Evolutionary conservation across 2,113 vertebrate genomes (phyloP).

Genomic region (Alexandromys fortis): DNA sequence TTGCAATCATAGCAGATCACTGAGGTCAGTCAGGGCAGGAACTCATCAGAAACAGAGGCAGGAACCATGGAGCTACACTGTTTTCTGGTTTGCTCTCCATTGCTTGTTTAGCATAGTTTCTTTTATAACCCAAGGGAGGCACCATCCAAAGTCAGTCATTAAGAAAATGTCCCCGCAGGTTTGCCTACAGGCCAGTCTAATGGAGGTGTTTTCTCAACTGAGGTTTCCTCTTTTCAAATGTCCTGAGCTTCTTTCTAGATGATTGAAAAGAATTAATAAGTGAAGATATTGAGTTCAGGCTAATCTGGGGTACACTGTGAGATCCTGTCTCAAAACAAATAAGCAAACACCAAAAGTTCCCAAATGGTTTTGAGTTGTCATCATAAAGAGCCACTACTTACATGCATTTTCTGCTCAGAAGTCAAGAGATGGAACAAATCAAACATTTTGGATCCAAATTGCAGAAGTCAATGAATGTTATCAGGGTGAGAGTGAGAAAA

Average conservation of each 20-base stretch:
- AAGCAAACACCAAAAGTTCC: not conserved
- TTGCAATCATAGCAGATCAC: not conserved
- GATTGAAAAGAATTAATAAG: not conserved
- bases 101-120: not conserved
- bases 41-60: not conserved
- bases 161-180: not conserved
- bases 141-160: not conserved
- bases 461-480: not conserved
- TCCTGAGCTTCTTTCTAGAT: too few species aligned
- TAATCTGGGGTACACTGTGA: not conserved
- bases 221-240: too few species aligned
- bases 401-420: not conserved
- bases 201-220: too few species aligned
- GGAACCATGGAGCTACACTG: not conserved
- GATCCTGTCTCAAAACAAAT: not conserved
- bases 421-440: not conserved
- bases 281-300: not conserved
- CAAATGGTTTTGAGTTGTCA: not conserved
- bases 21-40: not conserved
- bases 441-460: constrained; percentile 9
- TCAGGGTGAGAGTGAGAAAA: not conserved
- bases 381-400: not conserved
- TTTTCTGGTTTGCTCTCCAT: not conserved
- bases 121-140: not conserved
- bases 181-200: too few species aligned